Percentiles rank a stretch among this genome's conserved stretches.
phyloP scores from a whole-genome alignment of 2,797 vertebrate genomes.

The Oophaga sylvatica region DNA sequence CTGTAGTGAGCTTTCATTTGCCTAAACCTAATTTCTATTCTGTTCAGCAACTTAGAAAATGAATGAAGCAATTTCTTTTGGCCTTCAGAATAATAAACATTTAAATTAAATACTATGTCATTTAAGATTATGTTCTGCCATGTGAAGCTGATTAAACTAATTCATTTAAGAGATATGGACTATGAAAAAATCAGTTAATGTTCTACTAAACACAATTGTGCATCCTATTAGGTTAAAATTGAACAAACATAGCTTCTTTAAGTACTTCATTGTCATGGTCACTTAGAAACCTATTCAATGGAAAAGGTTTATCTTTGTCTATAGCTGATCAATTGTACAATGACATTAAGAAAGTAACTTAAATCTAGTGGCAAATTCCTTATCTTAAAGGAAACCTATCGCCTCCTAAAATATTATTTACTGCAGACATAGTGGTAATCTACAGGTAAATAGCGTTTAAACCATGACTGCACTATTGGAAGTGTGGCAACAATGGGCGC shows the following conservation, averaged over 20 bases:
- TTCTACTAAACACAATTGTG: constrained; percentile 71
- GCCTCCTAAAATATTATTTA: too few relatives aligned
- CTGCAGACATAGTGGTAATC: too few relatives aligned
- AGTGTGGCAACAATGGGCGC: too few relatives aligned
- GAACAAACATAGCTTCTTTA: constrained; percentile 68
- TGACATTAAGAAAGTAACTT: constrained; percentile 20
- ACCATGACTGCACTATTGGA: too few relatives aligned
- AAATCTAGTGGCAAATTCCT: background rate
- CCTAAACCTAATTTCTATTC: constrained; percentile 61
- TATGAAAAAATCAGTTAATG: constrained; percentile 72
- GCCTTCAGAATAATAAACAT: constrained; percentile 67
- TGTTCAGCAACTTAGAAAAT: constrained; percentile 63
- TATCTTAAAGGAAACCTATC: background rate
- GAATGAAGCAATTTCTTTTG: constrained; percentile 68
- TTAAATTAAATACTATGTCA: constrained; percentile 72
- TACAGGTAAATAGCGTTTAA: too few relatives aligned
- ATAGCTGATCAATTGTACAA: constrained; percentile 44
- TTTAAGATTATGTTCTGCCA: constrained; percentile 74
- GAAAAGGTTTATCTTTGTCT: constrained; percentile 54
- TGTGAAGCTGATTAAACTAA: constrained; percentile 74
- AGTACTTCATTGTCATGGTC: constrained; percentile 69
- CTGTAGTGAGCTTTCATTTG: constrained; percentile 37
- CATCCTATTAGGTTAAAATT: constrained; percentile 74
- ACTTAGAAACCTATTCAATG: constrained; percentile 66
- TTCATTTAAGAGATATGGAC: constrained; percentile 70